Base-by-base conservation (phyloP, 2,113 vertebrate genomes). In the Tenebrosternarchus preto region DNA sequence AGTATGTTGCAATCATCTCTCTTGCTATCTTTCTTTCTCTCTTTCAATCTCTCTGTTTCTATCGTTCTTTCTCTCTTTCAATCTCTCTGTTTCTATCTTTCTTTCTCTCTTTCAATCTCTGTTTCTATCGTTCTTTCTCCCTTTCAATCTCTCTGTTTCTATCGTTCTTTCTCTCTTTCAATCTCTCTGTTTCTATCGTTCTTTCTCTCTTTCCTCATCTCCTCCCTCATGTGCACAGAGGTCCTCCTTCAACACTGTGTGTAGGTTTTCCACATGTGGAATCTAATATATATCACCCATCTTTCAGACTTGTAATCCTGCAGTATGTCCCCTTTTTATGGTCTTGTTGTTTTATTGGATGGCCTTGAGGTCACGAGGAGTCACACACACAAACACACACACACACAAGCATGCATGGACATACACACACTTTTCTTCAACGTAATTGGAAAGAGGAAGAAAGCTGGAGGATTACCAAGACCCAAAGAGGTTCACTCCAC, bases 381-480 rank as follows among this genome's bases (percentile, higher is more conserved):
- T 81, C 82, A 71, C 84, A 77, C 82, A 69, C 80, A 75, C 73
- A 82, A 82, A 81, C 80, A 50, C 84, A 83, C 88, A 87, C 73
- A 82, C 78, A 85, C 72, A 73, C 82, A 77, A 80, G 60, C 81
- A 80, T 43, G 36, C 80, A 84, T 81, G 80, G 76, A 66, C 86
- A 87, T 87, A 88, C 80, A 80, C 84, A 82, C 67, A 86, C 86
- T 82, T 80, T 76, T 80, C 83, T 84, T 85, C 76, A 70, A 85
- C 86, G 85, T 93, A 92, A 92, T 91, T 92, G 90, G 90, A 92
- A 91, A 83, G 84, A 84, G 85, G 86, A 84, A 86, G 79, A 79
- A 87, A 77, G 75, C 74, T 69, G 60, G 64, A 76, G 85, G 87
- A 86, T 86, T 85, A 87, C 87, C 86, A 73, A 36, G 7, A 74